These are phyloP conservation scores for Eutrigla gurnardus DNA, from an alignment of 2,797 vertebrate genomes.

Conservation along the genomic window DNA sequence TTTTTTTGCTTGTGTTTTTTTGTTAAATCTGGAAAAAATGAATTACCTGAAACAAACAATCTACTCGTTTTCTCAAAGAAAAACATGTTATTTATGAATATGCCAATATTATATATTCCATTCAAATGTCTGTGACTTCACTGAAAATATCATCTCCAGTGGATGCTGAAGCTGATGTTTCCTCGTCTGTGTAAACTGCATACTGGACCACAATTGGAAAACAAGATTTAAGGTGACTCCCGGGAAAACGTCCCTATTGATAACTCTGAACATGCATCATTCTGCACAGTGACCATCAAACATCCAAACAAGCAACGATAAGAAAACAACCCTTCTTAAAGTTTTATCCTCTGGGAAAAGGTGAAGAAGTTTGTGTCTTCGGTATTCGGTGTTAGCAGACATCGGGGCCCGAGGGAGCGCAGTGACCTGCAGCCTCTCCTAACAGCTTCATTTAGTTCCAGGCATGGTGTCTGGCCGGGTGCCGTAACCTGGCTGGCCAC, in stretches of 20 bases:
- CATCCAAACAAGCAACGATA: background rate
- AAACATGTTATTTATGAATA: background rate
- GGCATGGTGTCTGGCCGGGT: conserved; percentile 68
- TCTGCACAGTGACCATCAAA: background rate
- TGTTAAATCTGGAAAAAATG: background rate
- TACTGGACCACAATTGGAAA: background rate
- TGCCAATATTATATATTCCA: background rate
- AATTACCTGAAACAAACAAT: background rate
- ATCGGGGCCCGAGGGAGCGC: conserved; percentile 17
- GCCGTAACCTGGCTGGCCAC: conserved; percentile 68
- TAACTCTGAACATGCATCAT: background rate
- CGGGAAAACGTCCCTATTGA: background rate
- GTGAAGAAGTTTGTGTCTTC: conserved; percentile 19
- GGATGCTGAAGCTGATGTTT: background rate
- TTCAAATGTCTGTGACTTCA: background rate
- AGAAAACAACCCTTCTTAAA: background rate
- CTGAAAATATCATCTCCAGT: background rate
- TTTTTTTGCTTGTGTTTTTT: too few relatives aligned
- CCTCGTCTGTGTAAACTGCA: background rate
- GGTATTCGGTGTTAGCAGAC: conserved; percentile 52
- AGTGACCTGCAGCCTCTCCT: conserved; percentile 68
- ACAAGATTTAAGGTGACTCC: background rate
- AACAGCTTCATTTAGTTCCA: conserved; percentile 79
- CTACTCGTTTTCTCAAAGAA: background rate
- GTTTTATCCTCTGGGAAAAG: conserved; percentile 2